Conservation (phyloP, 2,888 invertebrate species). For the Clunio marinus region DNA sequence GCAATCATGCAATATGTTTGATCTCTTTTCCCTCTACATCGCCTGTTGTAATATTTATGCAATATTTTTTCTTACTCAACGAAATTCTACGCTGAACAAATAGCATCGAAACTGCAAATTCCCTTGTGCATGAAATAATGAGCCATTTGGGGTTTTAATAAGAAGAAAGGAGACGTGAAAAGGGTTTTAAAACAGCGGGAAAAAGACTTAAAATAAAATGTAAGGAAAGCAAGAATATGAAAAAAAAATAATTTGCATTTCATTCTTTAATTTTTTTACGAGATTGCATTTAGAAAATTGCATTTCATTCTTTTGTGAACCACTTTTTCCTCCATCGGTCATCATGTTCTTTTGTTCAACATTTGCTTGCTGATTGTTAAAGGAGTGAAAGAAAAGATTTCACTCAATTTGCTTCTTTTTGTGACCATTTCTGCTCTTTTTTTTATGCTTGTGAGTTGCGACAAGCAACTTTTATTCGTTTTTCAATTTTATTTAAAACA, state of each 20-base stretch:
- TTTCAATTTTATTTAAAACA: conserved; percentile 10
- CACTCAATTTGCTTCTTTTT: too few relatives aligned
- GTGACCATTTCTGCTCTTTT: too few relatives aligned
- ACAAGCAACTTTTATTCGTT: too few relatives aligned
- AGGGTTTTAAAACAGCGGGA: not conserved
- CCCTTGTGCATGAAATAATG: conserved; percentile 19
- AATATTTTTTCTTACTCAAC: not conserved
- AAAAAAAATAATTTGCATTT: conserved; percentile 39
- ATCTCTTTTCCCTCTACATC: not conserved
- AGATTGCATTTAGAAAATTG: conserved; percentile 36
- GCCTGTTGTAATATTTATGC: too few relatives aligned
- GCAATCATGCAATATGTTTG: not conserved
- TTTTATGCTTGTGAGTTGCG: too few relatives aligned
- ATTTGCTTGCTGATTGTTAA: too few relatives aligned
- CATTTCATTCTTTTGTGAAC: too few relatives aligned
- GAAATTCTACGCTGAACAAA: not conserved
- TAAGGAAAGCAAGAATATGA: not conserved
- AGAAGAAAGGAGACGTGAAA: not conserved
- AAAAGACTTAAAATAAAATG: too few relatives aligned
- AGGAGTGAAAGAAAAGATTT: too few relatives aligned
- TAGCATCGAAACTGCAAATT: not conserved
- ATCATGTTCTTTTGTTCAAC: too few relatives aligned
- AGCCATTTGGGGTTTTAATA: conserved; percentile 29
- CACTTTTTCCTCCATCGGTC: too few relatives aligned
- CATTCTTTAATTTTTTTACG: conserved; percentile 30